Percentiles rank a stretch among this genome's conserved stretches.
These are phyloP conservation scores for Bombus balteatus DNA, from an alignment of 1,140 invertebrate species.

Conservation along the genomic window DNA sequence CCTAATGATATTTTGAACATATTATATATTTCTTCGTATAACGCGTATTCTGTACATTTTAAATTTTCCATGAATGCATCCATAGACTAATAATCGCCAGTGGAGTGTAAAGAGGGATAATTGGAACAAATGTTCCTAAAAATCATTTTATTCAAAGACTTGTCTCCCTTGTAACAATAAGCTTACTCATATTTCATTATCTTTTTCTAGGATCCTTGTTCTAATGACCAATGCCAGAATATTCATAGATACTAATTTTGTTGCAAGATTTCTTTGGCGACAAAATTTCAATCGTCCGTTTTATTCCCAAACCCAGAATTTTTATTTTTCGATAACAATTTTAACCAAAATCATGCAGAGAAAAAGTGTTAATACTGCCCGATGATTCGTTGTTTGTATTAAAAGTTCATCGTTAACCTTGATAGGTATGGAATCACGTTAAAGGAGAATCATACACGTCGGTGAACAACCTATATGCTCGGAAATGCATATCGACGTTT, in stretches of 20 bases:
- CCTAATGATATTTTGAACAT: too few relatives aligned
- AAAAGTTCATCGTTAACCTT: constrained; percentile 8
- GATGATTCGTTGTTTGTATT: background rate
- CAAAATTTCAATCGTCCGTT: background rate
- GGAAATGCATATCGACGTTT: constrained; percentile 43
- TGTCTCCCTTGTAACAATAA: background rate
- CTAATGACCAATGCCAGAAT: background rate
- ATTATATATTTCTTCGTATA: too few relatives aligned
- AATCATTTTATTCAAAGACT: too few relatives aligned
- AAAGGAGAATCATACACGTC: background rate
- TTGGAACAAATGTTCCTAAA: too few relatives aligned
- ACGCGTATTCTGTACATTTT: too few relatives aligned
- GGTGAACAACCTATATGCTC: constrained; percentile 54
- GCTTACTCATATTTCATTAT: background rate
- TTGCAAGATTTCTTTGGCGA: too few relatives aligned
- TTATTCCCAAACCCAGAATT: background rate
- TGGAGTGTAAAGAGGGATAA: too few relatives aligned
- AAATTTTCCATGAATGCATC: too few relatives aligned
- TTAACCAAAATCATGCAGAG: background rate
- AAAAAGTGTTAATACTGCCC: background rate
- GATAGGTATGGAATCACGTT: background rate
- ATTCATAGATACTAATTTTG: background rate
- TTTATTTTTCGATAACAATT: background rate
- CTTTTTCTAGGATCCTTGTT: background rate
- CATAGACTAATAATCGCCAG: too few relatives aligned